These are phyloP conservation scores for Erannis defoliaria DNA, from an alignment of 2,888 invertebrate genomes.

Conservation along the genomic window DNA sequence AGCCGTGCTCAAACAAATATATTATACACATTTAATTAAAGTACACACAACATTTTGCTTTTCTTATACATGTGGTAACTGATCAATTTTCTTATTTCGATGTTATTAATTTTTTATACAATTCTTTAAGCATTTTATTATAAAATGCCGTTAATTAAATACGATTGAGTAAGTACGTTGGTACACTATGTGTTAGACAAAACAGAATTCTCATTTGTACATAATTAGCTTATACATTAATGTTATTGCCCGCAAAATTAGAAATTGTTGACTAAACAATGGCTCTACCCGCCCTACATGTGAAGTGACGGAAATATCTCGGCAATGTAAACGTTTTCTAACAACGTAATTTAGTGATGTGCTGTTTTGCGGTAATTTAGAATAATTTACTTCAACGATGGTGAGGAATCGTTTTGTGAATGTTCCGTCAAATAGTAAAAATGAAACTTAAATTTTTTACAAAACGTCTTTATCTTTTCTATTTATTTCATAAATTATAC, in stretches of 20 bases:
- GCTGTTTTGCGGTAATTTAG: neutral
- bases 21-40: too few species aligned
- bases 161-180: neutral
- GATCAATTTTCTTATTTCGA: too few species aligned
- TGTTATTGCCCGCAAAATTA: slow-evolving; percentile 1
- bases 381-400: neutral
- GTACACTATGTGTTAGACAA: neutral
- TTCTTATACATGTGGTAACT: too few species aligned
- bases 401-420: neutral
- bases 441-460: too few species aligned
- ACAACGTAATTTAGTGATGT: slow-evolving; percentile 18
- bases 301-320: slow-evolving; percentile 23
- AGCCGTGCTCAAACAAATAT: too few species aligned
- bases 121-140: neutral
- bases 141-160: neutral
- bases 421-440: too few species aligned
- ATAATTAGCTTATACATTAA: slow-evolving; percentile 18
- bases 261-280: slow-evolving; percentile 36
- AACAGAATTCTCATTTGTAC: slow-evolving; percentile 5
- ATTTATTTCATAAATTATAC: too few species aligned
- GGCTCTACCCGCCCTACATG: slow-evolving; percentile 14
- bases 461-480: too few species aligned
- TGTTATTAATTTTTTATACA: too few species aligned
- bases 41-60: too few species aligned
- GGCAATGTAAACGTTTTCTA: slow-evolving; percentile 28